phyloP scores from a whole-genome alignment of 1,140 invertebrate species.

The Mesaphorura yosii region DNA sequence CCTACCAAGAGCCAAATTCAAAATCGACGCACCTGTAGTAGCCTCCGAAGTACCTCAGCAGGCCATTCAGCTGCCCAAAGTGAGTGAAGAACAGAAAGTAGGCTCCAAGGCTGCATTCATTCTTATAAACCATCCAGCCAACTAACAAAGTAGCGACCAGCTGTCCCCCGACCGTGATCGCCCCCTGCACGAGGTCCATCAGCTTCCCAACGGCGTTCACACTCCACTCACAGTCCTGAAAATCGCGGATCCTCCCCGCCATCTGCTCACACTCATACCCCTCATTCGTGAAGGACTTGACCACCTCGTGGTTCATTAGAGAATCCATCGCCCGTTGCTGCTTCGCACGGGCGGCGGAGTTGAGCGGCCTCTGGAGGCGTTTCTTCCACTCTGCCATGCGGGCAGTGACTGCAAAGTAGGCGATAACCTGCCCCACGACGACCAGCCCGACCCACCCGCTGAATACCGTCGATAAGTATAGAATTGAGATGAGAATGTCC shows the following conservation, averaged over 20 bases:
- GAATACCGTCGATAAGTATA: conserved; percentile 48
- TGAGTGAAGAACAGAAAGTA: conserved; percentile 52
- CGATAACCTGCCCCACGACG: conserved; percentile 47
- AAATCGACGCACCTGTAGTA: conserved; percentile 43
- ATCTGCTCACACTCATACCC: conserved; percentile 46
- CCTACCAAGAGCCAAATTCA: too few species aligned
- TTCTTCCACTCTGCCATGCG: conserved; percentile 29
- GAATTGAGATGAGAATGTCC: conserved; percentile 50
- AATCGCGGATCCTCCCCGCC: conserved; percentile 39
- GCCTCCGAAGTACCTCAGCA: conserved; percentile 52
- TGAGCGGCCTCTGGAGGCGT: conserved; percentile 46
- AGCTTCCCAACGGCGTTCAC: conserved; percentile 42
- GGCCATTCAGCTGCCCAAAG: conserved; percentile 48
- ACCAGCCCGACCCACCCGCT: conserved; percentile 51
- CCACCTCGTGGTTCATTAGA: conserved; percentile 54
- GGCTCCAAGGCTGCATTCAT: conserved; percentile 44
- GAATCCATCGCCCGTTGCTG: conserved; percentile 48
- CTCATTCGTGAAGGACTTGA: conserved; percentile 52
- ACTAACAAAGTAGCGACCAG: conserved; percentile 45
- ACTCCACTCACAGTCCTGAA: conserved; percentile 45
- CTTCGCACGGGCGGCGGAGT: conserved; percentile 45
- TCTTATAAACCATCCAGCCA: conserved; percentile 40
- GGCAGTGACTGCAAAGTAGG: conserved; percentile 40
- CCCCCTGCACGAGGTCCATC: conserved; percentile 43
- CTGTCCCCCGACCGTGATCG: conserved; percentile 42